phyloP scores from a whole-genome alignment of 2,113 vertebrate genomes.

The Dermatemys mawii region DNA sequence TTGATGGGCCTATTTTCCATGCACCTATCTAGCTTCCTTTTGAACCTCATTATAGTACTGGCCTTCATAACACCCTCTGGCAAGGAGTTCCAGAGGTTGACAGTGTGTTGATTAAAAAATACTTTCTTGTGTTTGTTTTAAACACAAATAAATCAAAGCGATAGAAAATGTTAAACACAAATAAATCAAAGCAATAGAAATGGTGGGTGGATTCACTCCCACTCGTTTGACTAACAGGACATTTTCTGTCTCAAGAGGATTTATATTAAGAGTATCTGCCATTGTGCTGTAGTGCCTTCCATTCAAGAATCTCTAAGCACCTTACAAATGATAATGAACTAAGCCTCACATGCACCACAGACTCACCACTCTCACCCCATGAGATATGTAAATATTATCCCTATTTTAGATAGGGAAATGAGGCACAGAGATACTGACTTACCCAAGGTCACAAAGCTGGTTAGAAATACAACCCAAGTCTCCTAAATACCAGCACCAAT shows the following conservation, averaged over 20 bases:
- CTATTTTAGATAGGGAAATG: background rate
- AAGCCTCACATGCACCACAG: background rate
- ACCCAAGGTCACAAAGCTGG: background rate
- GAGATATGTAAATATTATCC: background rate
- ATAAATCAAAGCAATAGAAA: background rate
- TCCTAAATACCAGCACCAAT: background rate
- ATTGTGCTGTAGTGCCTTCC: background rate
- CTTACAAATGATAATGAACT: background rate
- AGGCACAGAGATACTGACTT: background rate
- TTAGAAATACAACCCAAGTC: background rate
- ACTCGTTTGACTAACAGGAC: background rate
- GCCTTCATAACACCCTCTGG: too few relatives aligned
- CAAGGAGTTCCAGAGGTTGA: too few relatives aligned
- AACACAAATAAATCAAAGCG: background rate
- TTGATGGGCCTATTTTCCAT: too few relatives aligned
- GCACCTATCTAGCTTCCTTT: too few relatives aligned
- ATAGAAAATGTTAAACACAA: too few relatives aligned
- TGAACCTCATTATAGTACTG: too few relatives aligned
- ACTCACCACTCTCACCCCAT: background rate
- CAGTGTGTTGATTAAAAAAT: too few relatives aligned
- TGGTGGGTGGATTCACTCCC: background rate
- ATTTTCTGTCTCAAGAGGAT: background rate
- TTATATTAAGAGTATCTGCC: background rate
- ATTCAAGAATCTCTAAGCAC: background rate
- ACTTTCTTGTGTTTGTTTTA: too few relatives aligned